phyloP scores from a whole-genome alignment of 35 echinoderm and acorn worm genomes.

The Holothuria glaberrima region DNA sequence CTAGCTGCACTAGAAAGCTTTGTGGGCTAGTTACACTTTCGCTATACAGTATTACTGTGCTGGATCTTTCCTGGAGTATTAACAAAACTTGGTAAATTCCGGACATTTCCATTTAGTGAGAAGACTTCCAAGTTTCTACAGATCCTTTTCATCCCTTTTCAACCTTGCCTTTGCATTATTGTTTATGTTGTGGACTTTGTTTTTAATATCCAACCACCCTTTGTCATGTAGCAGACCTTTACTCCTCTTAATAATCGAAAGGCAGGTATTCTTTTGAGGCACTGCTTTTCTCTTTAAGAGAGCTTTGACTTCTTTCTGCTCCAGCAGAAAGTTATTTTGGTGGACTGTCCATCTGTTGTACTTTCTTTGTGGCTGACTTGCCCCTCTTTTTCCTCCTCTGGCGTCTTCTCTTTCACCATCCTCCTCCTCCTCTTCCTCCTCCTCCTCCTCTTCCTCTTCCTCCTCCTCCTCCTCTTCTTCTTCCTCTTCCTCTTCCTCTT shows the following conservation, averaged over 20 bases:
- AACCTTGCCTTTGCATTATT: too few species aligned
- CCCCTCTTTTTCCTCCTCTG: not conserved
- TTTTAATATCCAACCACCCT: slow-evolving; percentile 36
- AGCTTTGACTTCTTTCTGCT: not conserved
- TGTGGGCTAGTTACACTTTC: too few species aligned
- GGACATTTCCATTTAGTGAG: too few species aligned
- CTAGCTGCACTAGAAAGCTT: too few species aligned
- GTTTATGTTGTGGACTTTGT: slow-evolving; percentile 17
- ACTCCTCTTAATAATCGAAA: not conserved
- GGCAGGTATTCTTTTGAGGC: not conserved
- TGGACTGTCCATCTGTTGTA: not conserved
- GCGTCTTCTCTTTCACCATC: not conserved
- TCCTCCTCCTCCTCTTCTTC: not conserved
- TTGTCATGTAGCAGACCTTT: slow-evolving; percentile 30
- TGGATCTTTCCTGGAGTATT: too few species aligned
- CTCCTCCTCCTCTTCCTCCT: slow-evolving; percentile 12
- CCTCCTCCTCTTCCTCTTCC: not conserved
- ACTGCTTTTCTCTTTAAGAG: not conserved
- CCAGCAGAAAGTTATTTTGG: not conserved
- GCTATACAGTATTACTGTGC: too few species aligned
- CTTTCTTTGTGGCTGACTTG: not conserved
- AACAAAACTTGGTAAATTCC: too few species aligned
- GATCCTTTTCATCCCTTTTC: too few species aligned
- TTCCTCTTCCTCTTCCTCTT: not conserved
- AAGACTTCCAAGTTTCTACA: too few species aligned